These are phyloP conservation scores for Aphaenogaster ashmeadi DNA, from an alignment of 1,140 invertebrate genomes.

Conservation along the genomic window DNA sequence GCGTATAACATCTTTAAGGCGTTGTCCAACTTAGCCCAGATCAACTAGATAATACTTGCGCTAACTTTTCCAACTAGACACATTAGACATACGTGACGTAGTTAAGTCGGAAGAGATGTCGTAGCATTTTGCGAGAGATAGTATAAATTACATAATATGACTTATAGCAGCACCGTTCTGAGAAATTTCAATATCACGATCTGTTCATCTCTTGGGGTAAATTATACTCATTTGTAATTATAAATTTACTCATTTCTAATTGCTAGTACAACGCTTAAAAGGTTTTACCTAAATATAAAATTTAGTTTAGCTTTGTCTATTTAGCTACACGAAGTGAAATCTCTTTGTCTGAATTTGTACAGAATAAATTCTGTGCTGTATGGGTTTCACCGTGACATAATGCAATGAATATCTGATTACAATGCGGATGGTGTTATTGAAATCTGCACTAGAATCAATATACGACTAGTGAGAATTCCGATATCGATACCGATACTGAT, in stretches of 20 bases:
- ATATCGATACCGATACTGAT: conserved; percentile 14
- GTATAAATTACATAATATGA: conserved; percentile 28
- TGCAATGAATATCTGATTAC: conserved; percentile 27
- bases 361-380: conserved; percentile 20
- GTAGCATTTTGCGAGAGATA: not conserved
- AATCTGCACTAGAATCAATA: conserved; percentile 16
- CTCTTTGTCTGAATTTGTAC: not conserved
- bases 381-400: not conserved
- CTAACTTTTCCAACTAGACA: conserved; percentile 59
- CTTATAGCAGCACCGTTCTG: not conserved
- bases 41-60: conserved; percentile 57
- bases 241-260: conserved; percentile 21
- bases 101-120: conserved; percentile 25
- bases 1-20: conserved; percentile 55
- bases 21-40: conserved; percentile 53
- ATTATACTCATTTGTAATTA: conserved; percentile 7
- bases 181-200: conserved; percentile 24
- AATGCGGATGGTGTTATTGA: conserved; percentile 42
- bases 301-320: not conserved
- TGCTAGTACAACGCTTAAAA: not conserved
- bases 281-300: not conserved
- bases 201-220: not conserved
- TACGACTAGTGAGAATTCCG: conserved; percentile 37
- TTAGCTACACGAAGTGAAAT: not conserved
- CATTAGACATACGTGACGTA: conserved; percentile 56